phyloP scores from a whole-genome alignment of 2,113 vertebrate genomes.

The Tragelaphus strepsiceros region DNA sequence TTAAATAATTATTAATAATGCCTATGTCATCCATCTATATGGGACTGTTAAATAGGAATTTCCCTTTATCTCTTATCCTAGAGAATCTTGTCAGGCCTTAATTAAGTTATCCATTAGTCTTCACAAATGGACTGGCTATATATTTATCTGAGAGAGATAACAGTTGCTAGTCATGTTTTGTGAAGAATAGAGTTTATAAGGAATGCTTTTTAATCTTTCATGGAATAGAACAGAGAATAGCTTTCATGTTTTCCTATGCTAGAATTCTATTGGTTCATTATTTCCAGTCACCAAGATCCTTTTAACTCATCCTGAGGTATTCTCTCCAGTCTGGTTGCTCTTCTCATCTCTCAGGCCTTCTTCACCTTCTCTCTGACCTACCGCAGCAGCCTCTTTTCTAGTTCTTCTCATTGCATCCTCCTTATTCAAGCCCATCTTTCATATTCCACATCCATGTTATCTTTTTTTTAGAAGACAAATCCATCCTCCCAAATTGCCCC shows the following conservation, averaged over 20 bases:
- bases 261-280: background rate
- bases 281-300: background rate
- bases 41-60: background rate
- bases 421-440: background rate
- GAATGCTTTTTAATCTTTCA: background rate
- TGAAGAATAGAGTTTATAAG: background rate
- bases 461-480: background rate
- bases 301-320: background rate
- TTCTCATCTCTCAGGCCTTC: background rate
- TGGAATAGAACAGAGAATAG: background rate
- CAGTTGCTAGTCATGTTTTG: background rate
- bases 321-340: background rate
- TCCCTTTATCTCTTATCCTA: background rate
- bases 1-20: conserved; percentile 46
- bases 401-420: background rate
- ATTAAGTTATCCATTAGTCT: background rate
- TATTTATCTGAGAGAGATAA: background rate
- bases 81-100: background rate
- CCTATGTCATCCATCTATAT: background rate
- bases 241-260: background rate
- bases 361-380: background rate
- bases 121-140: background rate
- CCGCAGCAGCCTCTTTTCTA: background rate
- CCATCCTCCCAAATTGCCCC: background rate
- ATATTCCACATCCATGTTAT: background rate